Percentiles rank a stretch among this genome's conserved stretches.
phyloP scores from a whole-genome alignment of 2,113 vertebrate genomes.

The Rhabdornis inornatus region DNA sequence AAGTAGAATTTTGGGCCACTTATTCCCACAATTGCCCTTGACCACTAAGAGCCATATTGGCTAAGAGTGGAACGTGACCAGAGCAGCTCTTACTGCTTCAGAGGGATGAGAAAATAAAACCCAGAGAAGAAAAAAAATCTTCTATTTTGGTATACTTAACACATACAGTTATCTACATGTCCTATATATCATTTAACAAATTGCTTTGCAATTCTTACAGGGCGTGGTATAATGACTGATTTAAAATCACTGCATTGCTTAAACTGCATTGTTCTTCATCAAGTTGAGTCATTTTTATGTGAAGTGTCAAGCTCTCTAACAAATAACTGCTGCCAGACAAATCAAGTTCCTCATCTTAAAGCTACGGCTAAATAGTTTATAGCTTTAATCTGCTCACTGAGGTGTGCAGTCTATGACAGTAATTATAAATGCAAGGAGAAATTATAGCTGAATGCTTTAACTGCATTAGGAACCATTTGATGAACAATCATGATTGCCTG shows the following conservation, averaged over 20 bases:
- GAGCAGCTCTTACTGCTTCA: background rate
- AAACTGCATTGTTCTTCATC: conserved; percentile 84
- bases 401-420: conserved; percentile 99
- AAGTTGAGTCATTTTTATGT: conserved; percentile 87
- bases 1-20: background rate
- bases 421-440: conserved; percentile 99
- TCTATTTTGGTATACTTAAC: conserved; percentile 67
- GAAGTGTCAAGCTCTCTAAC: conserved; percentile 91
- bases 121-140: background rate
- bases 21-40: background rate
- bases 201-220: conserved; percentile 72
- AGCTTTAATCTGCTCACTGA: conserved; percentile 99
- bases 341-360: conserved; percentile 92
- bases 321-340: conserved; percentile 94
- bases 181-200: conserved; percentile 77
- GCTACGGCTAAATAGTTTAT: conserved; percentile 99
- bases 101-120: background rate
- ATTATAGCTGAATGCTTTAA: conserved; percentile 99
- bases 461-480: conserved; percentile 99
- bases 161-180: conserved; percentile 54
- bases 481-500: conserved; percentile 97
- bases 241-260: conserved; percentile 83
- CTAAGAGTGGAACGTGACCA: background rate
- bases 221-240: conserved; percentile 80
- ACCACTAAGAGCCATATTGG: background rate